Percentiles rank a stretch among this genome's conserved stretches.
phyloP scores from a whole-genome alignment of 2,888 invertebrate species.

The Hirtodrosophila duncani region DNA sequence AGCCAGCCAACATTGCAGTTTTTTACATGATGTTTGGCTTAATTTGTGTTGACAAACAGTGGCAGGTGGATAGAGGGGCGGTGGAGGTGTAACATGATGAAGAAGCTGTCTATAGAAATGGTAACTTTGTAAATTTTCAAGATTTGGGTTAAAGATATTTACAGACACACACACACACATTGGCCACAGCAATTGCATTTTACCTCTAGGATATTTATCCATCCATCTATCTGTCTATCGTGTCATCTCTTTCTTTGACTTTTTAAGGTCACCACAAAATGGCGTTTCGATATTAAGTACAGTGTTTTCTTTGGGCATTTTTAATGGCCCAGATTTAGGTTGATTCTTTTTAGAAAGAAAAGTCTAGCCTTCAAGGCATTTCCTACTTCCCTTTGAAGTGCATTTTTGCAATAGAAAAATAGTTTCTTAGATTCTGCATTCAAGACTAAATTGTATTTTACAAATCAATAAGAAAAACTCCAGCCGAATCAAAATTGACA shows the following conservation, averaged over 20 bases:
- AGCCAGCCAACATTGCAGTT: slow-evolving; percentile 16
- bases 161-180: slow-evolving; percentile 32
- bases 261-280: slow-evolving; percentile 44
- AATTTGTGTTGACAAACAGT: slow-evolving; percentile 63
- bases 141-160: slow-evolving; percentile 65
- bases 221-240: not conserved
- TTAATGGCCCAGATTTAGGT: slow-evolving; percentile 22
- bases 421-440: too few relatives aligned
- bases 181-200: slow-evolving; percentile 35
- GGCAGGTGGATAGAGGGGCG: not conserved
- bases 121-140: slow-evolving; percentile 66
- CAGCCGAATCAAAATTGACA: too few relatives aligned
- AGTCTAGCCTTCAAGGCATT: too few relatives aligned
- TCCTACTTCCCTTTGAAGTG: too few relatives aligned
- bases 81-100: not conserved
- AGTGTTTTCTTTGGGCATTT: slow-evolving; percentile 22
- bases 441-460: too few relatives aligned
- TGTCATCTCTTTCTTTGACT: not conserved
- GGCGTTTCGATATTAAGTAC: slow-evolving; percentile 1
- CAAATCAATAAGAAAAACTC: too few relatives aligned
- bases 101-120: slow-evolving; percentile 32
- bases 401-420: too few relatives aligned
- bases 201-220: slow-evolving; percentile 18
- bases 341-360: too few relatives aligned
- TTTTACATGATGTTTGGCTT: slow-evolving; percentile 61